phyloP scores from a whole-genome alignment of 2,797 vertebrate genomes.

The Tauraco hartlaubi region DNA sequence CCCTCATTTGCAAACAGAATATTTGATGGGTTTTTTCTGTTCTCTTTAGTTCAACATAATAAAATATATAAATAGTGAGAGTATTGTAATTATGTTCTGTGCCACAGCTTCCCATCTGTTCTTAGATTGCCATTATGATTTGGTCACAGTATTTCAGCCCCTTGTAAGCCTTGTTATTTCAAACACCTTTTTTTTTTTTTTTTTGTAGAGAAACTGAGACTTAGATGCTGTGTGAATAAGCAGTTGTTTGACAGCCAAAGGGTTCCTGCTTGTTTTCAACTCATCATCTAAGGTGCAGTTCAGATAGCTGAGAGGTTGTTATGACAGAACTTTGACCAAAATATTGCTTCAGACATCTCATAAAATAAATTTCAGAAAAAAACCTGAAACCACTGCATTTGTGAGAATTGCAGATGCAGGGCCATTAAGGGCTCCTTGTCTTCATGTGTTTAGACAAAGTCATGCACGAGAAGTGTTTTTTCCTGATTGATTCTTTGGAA shows the following conservation, averaged over 20 bases:
- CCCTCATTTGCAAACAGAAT: background rate
- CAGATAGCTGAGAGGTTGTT: background rate
- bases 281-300: background rate
- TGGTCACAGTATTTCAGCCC: background rate
- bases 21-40: fast-evolving
- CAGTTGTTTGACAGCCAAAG: background rate
- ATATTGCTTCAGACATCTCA: background rate
- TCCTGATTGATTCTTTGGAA: background rate
- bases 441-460: background rate
- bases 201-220: background rate
- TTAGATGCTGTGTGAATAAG: background rate
- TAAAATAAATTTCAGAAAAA: background rate
- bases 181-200: background rate
- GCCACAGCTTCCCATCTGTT: background rate
- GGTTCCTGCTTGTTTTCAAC: background rate
- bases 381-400: background rate
- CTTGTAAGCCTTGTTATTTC: background rate
- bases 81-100: background rate
- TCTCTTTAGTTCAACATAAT: background rate
- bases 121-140: background rate
- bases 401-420: background rate
- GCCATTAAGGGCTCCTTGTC: background rate
- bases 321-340: constrained; percentile 1
- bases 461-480: background rate
- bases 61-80: background rate